Evolutionary conservation across 2,113 vertebrate species (phyloP), one percentile per base, ranked within the genome.

Genomic region (Mugil cephalus): DNA sequence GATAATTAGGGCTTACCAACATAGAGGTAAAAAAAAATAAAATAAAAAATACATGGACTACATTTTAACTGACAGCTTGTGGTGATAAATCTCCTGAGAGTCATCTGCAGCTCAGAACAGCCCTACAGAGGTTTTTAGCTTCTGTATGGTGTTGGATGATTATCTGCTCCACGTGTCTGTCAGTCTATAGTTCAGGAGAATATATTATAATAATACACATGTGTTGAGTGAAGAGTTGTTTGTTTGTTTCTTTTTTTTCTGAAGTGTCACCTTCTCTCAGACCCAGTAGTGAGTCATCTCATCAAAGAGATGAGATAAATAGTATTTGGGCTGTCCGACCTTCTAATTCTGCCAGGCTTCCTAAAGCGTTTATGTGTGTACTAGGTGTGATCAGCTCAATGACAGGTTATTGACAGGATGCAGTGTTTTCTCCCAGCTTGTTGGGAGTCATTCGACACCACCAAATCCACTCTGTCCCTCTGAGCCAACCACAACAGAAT

Each of bases 371-470:
- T 58, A 24, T 62, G 43, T 58, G n/a, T 43, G 11, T 47, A 11
- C 39, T 69, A 30, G 24, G 24, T 30, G 24, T 5, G 73, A 69
- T 51, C 15, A 43, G 21, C 59, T 8, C 51, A 53, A 21, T 67
- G 69, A 51, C 46, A 53, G 14, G 47, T 51, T 40, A 24, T 18
- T 79, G 68, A 58, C 51, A 54, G 58, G 60, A 78, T 38, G 30
- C 38, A 48, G 10, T 42, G 52, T 71, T 59, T 74, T 58, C 46
- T 71, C 53, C 38, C 19, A 21, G 70, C 71, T 82, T 64, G 79
- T 85, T 79, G 34, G 4, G 21, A 58, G 84, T 71, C 74, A 89
- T 81, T 14, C 56, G 84, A 91, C 67, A 82, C 14, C 52, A 10
- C 14, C 45, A 42, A 64, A 71, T 35, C 24, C 54, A 38, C 64